These are phyloP conservation scores for Anguilla marmorata DNA, from an alignment of 2,797 vertebrate species.

Conservation along the genomic window DNA sequence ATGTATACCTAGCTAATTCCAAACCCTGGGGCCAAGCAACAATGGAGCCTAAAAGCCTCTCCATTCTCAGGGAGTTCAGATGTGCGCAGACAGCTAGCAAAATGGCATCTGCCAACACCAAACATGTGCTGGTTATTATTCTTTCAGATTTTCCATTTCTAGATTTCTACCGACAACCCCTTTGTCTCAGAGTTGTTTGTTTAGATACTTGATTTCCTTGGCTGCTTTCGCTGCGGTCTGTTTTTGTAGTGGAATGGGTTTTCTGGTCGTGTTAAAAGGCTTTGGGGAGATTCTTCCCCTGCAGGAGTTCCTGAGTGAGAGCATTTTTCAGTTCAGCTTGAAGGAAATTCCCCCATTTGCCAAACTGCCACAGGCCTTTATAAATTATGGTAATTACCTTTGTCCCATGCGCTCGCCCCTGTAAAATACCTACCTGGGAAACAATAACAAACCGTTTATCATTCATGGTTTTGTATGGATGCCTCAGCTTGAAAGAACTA, in stretches of 20 bases:
- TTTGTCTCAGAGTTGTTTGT: not conserved
- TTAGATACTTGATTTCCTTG: constrained; percentile 15
- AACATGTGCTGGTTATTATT: constrained; percentile 63
- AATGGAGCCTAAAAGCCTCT: constrained; percentile 65
- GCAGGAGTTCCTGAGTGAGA: constrained; percentile 16
- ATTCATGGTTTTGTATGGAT: not conserved
- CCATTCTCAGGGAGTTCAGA: constrained; percentile 54
- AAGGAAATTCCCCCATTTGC: constrained; percentile 42
- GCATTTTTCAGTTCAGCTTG: constrained; percentile 30
- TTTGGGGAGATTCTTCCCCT: constrained; percentile 10
- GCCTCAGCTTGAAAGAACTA: not conserved
- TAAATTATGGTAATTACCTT: constrained; percentile 48
- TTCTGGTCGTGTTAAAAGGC: constrained; percentile 2
- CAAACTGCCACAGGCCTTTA: constrained; percentile 40
- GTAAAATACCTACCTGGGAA: constrained; percentile 30
- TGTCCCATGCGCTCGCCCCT: constrained; percentile 26
- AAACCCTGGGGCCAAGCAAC: constrained; percentile 70
- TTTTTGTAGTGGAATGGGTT: not conserved
- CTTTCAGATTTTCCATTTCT: constrained; percentile 18
- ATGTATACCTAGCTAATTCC: constrained; percentile 69
- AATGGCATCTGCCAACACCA: constrained; percentile 70
- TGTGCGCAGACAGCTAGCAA: constrained; percentile 66
- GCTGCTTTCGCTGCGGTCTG: not conserved
- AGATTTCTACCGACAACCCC: constrained; percentile 18
- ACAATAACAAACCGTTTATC: constrained; percentile 21